These are phyloP conservation scores for Lates calcarifer DNA, from an alignment of 2,113 vertebrate species.

Conservation along the genomic window DNA sequence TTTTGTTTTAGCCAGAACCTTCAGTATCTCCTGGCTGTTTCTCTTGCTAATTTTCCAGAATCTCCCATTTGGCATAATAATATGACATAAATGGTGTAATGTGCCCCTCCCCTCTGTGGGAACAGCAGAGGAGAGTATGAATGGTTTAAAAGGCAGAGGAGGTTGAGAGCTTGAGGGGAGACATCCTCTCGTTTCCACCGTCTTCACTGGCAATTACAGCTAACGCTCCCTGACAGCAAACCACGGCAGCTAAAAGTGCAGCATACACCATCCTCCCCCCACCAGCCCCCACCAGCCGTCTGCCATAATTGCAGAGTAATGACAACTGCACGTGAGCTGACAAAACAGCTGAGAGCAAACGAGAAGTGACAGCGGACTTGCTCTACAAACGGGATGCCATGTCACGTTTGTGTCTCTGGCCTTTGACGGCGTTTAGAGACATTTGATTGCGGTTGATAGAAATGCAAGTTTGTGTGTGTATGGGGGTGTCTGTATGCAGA, in stretches of 20 bases:
- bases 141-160: conserved; percentile 43
- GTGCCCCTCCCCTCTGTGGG: neutral
- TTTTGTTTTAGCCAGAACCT: neutral
- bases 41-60: neutral
- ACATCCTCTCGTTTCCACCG: conserved; percentile 50
- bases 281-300: neutral
- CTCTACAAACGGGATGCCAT: conserved; percentile 60
- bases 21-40: neutral
- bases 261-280: conserved; percentile 9
- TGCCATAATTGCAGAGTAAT: conserved; percentile 74
- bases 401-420: conserved; percentile 63
- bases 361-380: conserved; percentile 69
- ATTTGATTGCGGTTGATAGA: conserved; percentile 43
- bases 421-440: conserved; percentile 28
- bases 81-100: conserved; percentile 1
- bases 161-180: conserved; percentile 39
- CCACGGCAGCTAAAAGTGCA: conserved; percentile 69
- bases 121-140: conserved; percentile 11
- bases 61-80: conserved; percentile 9
- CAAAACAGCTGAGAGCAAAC: conserved; percentile 59
- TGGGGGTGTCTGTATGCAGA: conserved; percentile 15
- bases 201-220: conserved; percentile 69
- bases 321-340: conserved; percentile 57
- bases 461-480: neutral
- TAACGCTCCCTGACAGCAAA: conserved; percentile 74